Evolutionary conservation across 2,113 vertebrate genomes (phyloP).

Genomic region (Apteryx mantelli): DNA sequence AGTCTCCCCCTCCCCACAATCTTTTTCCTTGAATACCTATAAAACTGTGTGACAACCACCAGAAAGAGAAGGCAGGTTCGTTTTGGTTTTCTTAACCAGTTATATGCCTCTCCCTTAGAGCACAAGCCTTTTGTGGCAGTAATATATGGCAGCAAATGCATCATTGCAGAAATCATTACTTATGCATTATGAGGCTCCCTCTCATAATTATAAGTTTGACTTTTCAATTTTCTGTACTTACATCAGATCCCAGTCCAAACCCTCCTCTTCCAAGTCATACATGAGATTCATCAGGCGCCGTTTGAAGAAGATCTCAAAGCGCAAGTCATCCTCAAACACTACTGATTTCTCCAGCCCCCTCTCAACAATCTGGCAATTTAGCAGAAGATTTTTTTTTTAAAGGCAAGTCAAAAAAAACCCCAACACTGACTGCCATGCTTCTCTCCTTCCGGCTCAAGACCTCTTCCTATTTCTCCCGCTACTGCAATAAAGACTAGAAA

Average conservation of each 20-base stretch:
- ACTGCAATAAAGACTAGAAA: too few species aligned
- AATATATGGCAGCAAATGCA: not conserved
- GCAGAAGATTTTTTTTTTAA: not conserved
- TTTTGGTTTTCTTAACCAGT: not conserved
- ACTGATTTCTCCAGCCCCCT: slow-evolving; percentile 78
- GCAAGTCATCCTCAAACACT: slow-evolving; percentile 92
- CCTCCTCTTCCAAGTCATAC: slow-evolving; percentile 80
- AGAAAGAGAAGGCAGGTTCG: not conserved
- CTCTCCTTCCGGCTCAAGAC: not conserved
- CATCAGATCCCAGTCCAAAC: slow-evolving; percentile 92
- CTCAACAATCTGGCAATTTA: slow-evolving; percentile 78
- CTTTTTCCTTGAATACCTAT: not conserved
- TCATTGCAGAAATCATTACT: not conserved
- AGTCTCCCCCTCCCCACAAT: not conserved
- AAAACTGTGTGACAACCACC: not conserved
- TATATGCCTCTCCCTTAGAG: not conserved
- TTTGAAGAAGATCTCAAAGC: slow-evolving; percentile 95
- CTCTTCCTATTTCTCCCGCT: not conserved
- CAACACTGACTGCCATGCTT: not conserved
- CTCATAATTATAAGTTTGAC: too few species aligned
- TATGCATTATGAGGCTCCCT: not conserved
- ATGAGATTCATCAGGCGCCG: slow-evolving; percentile 88
- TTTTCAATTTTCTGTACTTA: slow-evolving; percentile 50
- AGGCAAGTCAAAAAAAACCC: not conserved
- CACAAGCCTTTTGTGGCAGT: not conserved